These are phyloP conservation scores for Chlorodrepanis virens DNA, from an alignment of 2,113 vertebrate species.

Conservation along the genomic window DNA sequence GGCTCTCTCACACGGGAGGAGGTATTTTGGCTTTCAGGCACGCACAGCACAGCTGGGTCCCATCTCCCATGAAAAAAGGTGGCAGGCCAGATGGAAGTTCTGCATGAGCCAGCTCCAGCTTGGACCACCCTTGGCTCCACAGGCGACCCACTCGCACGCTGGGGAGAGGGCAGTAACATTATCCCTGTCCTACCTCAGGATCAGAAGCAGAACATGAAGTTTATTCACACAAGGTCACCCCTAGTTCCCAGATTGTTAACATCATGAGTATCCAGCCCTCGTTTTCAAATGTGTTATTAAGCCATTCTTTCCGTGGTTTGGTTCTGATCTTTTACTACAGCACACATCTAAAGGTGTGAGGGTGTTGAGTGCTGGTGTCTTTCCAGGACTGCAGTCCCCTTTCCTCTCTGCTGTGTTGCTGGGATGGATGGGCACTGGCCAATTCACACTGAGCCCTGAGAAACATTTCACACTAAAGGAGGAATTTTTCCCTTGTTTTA, in stretches of 20 bases:
- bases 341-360: background rate
- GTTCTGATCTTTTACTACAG: background rate
- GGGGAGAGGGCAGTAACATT: background rate
- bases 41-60: constrained; percentile 42
- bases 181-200: background rate
- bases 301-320: background rate
- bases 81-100: constrained; percentile 43
- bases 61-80: constrained; percentile 49
- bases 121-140: constrained; percentile 55
- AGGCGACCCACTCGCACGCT: rapidly evolving
- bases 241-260: background rate
- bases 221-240: background rate
- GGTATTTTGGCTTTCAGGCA: constrained; percentile 12
- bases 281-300: background rate
- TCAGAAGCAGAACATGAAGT: background rate
- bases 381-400: background rate
- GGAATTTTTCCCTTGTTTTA: background rate
- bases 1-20: background rate
- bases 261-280: background rate
- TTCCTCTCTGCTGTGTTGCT: background rate
- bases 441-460: background rate
- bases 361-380: background rate
- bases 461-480: background rate
- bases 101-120: constrained; percentile 11
- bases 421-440: background rate